These are phyloP conservation scores for Bombus affinis DNA, from an alignment of 1,140 invertebrate species.

Conservation along the genomic window DNA sequence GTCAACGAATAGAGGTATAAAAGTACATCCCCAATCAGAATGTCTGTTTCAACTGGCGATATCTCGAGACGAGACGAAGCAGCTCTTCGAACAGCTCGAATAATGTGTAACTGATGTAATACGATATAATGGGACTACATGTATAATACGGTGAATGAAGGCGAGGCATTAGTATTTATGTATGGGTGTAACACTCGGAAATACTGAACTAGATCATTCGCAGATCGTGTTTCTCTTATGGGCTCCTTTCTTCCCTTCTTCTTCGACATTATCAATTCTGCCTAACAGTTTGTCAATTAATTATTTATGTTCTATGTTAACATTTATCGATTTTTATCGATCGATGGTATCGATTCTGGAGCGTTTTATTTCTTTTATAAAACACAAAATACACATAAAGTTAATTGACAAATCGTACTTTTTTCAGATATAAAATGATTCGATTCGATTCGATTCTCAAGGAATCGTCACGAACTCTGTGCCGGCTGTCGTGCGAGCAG, in stretches of 20 bases:
- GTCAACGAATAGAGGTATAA: too few species aligned
- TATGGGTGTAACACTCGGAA: slow-evolving; percentile 49
- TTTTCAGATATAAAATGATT: background rate
- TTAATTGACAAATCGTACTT: background rate
- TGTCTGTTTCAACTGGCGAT: background rate
- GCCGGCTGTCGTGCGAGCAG: slow-evolving; percentile 76
- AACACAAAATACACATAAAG: background rate
- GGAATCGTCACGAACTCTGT: slow-evolving; percentile 61
- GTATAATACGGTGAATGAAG: slow-evolving; percentile 30
- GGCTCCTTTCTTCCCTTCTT: background rate
- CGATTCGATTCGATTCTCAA: slow-evolving; percentile 36
- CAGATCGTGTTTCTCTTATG: slow-evolving; percentile 7
- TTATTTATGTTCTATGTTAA: background rate
- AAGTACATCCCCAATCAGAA: too few species aligned
- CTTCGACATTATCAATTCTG: background rate
- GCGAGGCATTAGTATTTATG: slow-evolving; percentile 59
- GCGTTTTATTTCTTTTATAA: too few species aligned
- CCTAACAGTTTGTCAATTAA: slow-evolving; percentile 19
- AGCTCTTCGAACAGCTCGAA: slow-evolving; percentile 26
- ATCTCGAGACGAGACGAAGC: slow-evolving; percentile 9
- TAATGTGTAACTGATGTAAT: slow-evolving; percentile 55
- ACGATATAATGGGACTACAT: slow-evolving; percentile 41
- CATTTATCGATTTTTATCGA: background rate
- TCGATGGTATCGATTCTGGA: too few species aligned
- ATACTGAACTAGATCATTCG: slow-evolving; percentile 25